Evolutionary conservation across 2,797 vertebrate genomes (phyloP).

Genomic region (Coccyzus lansbergi): DNA sequence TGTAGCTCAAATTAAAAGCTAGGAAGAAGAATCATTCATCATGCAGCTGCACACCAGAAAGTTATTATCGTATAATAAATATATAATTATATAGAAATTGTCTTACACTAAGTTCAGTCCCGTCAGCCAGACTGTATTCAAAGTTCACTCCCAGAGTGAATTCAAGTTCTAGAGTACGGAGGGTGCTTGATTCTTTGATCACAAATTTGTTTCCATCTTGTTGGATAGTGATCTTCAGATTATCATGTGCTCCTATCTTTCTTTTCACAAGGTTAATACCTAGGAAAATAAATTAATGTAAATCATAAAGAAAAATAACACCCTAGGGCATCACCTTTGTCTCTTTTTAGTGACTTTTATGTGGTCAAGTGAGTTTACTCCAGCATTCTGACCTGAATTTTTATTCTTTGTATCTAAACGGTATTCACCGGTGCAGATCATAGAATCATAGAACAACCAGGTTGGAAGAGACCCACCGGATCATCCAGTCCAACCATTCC

Average conservation of each 20-base stretch:
- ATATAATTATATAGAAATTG: background rate
- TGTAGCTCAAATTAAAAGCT: no score
- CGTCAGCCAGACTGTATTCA: conserved; percentile 89
- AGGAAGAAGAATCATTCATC: background rate
- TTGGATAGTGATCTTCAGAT: conserved; percentile 87
- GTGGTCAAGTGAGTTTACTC: background rate
- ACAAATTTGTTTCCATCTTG: conserved; percentile 88
- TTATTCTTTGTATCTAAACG: background rate
- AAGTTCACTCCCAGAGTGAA: conserved; percentile 89
- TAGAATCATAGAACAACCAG: no score
- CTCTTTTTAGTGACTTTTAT: background rate
- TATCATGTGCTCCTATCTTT: conserved; percentile 91
- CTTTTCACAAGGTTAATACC: conserved; percentile 91
- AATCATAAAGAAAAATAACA: background rate
- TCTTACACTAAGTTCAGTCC: conserved; percentile 88
- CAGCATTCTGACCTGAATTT: background rate
- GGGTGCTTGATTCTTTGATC: conserved; percentile 88
- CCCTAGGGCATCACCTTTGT: background rate
- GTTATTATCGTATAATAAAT: background rate
- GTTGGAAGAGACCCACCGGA: no score
- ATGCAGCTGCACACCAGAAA: background rate
- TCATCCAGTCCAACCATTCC: no score
- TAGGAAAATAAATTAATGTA: conserved; percentile 43
- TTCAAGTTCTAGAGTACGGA: conserved; percentile 86
- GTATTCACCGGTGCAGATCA: background rate